phyloP scores from a whole-genome alignment of 2,888 invertebrate species.

The Xestobium rufovillosum region DNA sequence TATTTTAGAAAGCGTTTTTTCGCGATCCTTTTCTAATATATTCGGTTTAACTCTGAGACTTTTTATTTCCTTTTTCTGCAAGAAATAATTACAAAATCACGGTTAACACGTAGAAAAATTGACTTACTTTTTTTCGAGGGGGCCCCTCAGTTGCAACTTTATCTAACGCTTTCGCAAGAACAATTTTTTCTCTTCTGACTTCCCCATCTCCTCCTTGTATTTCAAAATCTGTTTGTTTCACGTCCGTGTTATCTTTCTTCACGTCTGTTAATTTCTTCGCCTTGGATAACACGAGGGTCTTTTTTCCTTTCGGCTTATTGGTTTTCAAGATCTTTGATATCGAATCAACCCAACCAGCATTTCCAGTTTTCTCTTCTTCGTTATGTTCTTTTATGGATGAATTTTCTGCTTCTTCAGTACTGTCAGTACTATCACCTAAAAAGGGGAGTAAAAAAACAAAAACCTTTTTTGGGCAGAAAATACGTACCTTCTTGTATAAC shows the following conservation, averaged over 20 bases:
- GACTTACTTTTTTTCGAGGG: slow-evolving; percentile 34
- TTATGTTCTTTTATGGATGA: slow-evolving; percentile 28
- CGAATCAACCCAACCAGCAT: slow-evolving; percentile 76
- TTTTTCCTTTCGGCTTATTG: slow-evolving; percentile 67
- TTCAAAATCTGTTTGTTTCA: slow-evolving; percentile 56
- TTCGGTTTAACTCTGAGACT: slow-evolving; percentile 69
- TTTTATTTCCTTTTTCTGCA: slow-evolving; percentile 55
- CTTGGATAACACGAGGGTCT: slow-evolving; percentile 66
- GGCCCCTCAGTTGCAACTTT: slow-evolving; percentile 32
- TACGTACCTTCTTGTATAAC: too few species aligned
- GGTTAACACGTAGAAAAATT: slow-evolving; percentile 11
- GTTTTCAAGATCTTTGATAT: slow-evolving; percentile 70
- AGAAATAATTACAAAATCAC: slow-evolving; percentile 26
- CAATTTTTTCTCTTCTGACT: slow-evolving; percentile 42
- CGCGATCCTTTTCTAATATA: slow-evolving; percentile 66
- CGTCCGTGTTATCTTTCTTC: slow-evolving; percentile 40
- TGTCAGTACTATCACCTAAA: slow-evolving; percentile 15
- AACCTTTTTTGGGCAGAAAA: too few species aligned
- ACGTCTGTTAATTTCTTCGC: slow-evolving; percentile 65
- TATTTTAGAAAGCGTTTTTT: slow-evolving; percentile 69
- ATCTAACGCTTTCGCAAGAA: slow-evolving; percentile 14
- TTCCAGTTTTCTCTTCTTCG: slow-evolving; percentile 37
- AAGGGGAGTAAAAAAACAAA: too few species aligned
- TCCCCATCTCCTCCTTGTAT: slow-evolving; percentile 52
- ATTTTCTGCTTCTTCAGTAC: slow-evolving; percentile 35